Base-by-base conservation (phyloP, 1,140 invertebrate genomes). In the Geopemphigus sp. region DNA sequence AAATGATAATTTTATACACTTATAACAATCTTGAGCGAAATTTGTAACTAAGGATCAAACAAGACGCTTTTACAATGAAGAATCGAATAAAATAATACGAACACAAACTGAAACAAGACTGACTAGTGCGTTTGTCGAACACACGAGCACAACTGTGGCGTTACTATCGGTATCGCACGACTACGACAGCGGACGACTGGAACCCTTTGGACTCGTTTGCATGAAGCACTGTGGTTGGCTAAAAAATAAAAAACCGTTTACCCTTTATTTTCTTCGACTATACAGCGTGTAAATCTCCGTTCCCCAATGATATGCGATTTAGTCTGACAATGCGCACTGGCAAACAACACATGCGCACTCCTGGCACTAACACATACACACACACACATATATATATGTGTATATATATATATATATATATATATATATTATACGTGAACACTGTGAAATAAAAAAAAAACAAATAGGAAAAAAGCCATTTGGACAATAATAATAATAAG, bases 241-340 rank as follows among this genome's bases (percentile, higher is more conserved):
- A 47, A 78, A 61, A 78, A 78, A 54, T 78, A 78, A 78, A 74
- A 76, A 47, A 12, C 39, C 17, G 19, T 78, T 72, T 78, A 78
- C 74, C 74, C 74, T 78, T 59, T 78, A 63, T 45, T 76, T 76
- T 61, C 74, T 78, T 78, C 24, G 3, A 19, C 74, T 19, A 5
- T 39, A 14, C 54, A 78, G 12, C 17, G 22, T n/a, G n/a, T 76
- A 76, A 47, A 39, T 78, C 74, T 63, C 22, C 26, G 17, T 61
- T 78, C 74, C 57, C 74, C 74, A 78, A 78, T 78, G 54, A 59
- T 78, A 78, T 78, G 74, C 74, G 74, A 63, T 61, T 78, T 57
- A 47, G 57, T 47, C 56, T 61, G 72, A 61, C 61, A 10, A 57
- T 78, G 74, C 74, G 74, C 74, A 78, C 74, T 63, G 57, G 15